Base-by-base conservation (phyloP, 2,113 vertebrate species). In the Sebastes schlegelii region DNA sequence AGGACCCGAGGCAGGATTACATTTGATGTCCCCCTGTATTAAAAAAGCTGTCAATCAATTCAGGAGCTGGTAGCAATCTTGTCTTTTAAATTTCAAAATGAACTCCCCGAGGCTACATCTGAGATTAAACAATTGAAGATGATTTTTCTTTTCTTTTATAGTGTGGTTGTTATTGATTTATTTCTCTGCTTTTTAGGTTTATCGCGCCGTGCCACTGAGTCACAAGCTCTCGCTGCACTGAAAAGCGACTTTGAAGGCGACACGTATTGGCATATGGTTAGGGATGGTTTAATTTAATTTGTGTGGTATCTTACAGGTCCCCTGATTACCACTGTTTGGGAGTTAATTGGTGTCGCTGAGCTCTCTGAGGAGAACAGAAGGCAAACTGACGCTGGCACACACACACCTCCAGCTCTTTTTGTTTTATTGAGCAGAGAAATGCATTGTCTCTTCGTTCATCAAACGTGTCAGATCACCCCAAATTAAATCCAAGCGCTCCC, bases 211-310 rank as follows among this genome's bases (percentile, higher is more conserved):
- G 68, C 69, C 79, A 11, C 67, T 5, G 67, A 72, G 76, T 55
- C 69, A 46, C 73, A 16, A 2, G 68, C 58, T 65, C 64, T 12
- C 1, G 10, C 57, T 4, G 3, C 10, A 58, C 8, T 34, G 62
- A 67, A 89, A 79, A 74, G 40, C 42, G 34, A 49, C 74, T 91
- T 79, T 88, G 88, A 90, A 82, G 61, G n/a, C 45, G 55, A 72
- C 74, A 52, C 42, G 10, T 87, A 66, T 73, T 70, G 85, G 79
- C 86, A 86, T 83, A 86, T 81, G 88, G 76, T 86, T 61, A 4
- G 77, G 69, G 87, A 85, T 14, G 60, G 69, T 83, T 73, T 88
- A 72, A 88, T 92, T 89, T 42, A 85, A 93, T 92, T 87, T 84
- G 73, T 58, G 72, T 74, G 72, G 77, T 74, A 83, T 82, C 74